Evolutionary conservation across 2,797 vertebrate species (phyloP).

Genomic region (Percopsis omiscomaycus): DNA sequence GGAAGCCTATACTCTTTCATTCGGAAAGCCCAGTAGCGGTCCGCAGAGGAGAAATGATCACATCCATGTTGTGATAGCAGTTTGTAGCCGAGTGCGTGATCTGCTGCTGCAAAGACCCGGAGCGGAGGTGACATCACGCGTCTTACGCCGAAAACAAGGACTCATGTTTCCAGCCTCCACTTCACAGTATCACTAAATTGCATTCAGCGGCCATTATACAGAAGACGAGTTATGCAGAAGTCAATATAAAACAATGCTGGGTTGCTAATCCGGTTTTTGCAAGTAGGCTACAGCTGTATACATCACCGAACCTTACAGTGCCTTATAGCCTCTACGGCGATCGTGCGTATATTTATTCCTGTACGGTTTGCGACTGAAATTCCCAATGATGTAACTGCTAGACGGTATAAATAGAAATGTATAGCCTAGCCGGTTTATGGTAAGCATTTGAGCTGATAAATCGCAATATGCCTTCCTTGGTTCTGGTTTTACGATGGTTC

Average conservation of each 20-base stretch:
- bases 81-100: not conserved
- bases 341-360: constrained; percentile 25
- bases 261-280: constrained; percentile 28
- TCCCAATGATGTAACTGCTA: constrained; percentile 41
- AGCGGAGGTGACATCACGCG: constrained; percentile 73
- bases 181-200: constrained; percentile 26
- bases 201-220: constrained; percentile 43
- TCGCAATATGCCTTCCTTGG: constrained; percentile 1
- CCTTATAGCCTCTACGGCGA: not conserved
- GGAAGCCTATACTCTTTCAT: too few relatives aligned
- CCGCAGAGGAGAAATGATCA: not conserved
- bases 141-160: constrained; percentile 31
- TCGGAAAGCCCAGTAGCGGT: too few relatives aligned
- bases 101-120: not conserved
- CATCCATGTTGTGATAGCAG: not conserved
- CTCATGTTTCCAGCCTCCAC: not conserved
- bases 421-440: constrained; percentile 27
- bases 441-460: constrained; percentile 28
- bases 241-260: constrained; percentile 3
- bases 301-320: not conserved
- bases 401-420: constrained; percentile 22
- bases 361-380: not conserved
- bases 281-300: constrained; percentile 37
- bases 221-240: not conserved
- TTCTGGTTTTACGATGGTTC: not conserved